Conservation (phyloP, 1,140 invertebrate species). For the Eueides isabella region DNA sequence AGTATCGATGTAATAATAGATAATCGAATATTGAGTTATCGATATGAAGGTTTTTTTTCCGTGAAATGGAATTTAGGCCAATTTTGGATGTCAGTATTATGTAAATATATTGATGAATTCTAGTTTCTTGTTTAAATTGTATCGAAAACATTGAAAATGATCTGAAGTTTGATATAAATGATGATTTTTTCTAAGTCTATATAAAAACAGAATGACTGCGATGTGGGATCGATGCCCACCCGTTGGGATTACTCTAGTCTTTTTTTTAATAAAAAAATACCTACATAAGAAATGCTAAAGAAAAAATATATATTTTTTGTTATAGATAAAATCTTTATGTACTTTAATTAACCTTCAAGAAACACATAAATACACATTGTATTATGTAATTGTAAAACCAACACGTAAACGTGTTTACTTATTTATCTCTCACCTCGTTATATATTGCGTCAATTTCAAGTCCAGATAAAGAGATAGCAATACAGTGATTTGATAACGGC, state of each 20-base stretch:
- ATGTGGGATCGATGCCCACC: too few species aligned
- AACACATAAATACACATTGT: neutral
- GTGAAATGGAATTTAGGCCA: neutral
- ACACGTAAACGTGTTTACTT: conserved; percentile 6
- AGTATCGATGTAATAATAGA: conserved; percentile 41
- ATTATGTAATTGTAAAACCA: neutral
- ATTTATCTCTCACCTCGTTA: conserved; percentile 14
- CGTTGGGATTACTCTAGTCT: too few species aligned
- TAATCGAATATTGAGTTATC: conserved; percentile 50
- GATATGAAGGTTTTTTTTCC: neutral
- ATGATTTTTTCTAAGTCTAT: too few species aligned
- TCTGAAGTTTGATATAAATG: too few species aligned
- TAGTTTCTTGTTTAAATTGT: too few species aligned
- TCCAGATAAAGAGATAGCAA: conserved; percentile 45
- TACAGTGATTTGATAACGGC: conserved; percentile 47
- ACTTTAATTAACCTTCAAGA: neutral
- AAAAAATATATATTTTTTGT: neutral
- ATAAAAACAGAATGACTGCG: too few species aligned
- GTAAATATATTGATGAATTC: too few species aligned
- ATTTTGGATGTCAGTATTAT: neutral
- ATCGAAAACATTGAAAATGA: too few species aligned
- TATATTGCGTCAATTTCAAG: conserved; percentile 38
- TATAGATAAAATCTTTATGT: neutral
- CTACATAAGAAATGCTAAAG: neutral
- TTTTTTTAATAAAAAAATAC: neutral